Evolutionary conservation across 2,113 vertebrate genomes (phyloP), one percentile per base, ranked within the genome.

Genomic region (Micromys minutus): DNA sequence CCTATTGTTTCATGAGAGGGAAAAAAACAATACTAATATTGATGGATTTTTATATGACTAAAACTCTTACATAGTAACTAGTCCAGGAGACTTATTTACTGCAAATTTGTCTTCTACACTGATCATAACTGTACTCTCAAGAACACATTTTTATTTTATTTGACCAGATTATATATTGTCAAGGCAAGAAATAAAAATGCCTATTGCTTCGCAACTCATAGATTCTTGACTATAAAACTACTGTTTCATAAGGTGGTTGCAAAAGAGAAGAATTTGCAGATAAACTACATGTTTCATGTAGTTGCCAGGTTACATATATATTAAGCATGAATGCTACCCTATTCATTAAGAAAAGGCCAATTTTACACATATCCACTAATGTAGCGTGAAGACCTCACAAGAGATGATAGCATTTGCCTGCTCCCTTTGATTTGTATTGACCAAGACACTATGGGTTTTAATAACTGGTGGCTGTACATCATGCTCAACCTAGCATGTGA

Each of bases 331-430:
- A 65, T 45, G 47, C 5, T 76, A 65, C 4, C 19, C 31, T 34
- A 45, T 15, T 15, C 12, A 67, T 65, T 31, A 65, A 31, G 13
- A 65, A 26, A 17, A 11, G 1, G 31, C 10, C 45, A 86, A 76
- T 34, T 42, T 50, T 79, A 24, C n/a, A 80, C 72, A 45, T 1
- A 59, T 7, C 3, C 22, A 45, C 1, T 45, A 11, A 75, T 6
- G 3, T 29, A 6, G 2, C 47, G 9, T 17, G 21, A 57, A 22
- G 5, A 2, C 16, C 59, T 99, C 98, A 57, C n/a, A 1, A 83
- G n/a, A 42, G 1, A 34, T 31, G n/a, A 3, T 50, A 0, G 1
- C 63, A 34, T 2, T 34, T 34, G 39, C 39, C 16, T 65, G 1
- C 10, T 65, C 16, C 17, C 7, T 10, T 22, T 85, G 59, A 2